Evolutionary conservation across 2,113 vertebrate genomes (phyloP), one percentile per base, ranked within the genome.

Genomic region (Gopherus flavomarginatus): DNA sequence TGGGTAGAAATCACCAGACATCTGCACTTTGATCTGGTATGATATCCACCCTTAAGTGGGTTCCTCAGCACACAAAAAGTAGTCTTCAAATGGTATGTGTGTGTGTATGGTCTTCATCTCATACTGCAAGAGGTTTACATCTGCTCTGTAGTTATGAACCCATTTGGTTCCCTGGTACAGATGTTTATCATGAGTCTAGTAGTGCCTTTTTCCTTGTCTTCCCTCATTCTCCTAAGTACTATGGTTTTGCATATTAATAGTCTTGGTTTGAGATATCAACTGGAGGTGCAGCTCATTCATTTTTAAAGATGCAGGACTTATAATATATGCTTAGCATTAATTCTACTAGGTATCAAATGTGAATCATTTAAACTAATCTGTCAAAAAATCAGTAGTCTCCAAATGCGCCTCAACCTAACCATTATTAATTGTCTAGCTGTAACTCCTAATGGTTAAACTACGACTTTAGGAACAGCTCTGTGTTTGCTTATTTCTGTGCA

Each of bases 81-180:
- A 29, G 2, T 52, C 1, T 65, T 7, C 8, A 1, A 16, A 2
- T 17, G 5, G 38, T 5, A 8, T 42, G 22, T 82, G 35, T 53
- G 16, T 53, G 50, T 24, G 31, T n/a, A 21, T 81, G 49, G 2
- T 80, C 96, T 92, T 52, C 24, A 88, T 0, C 5, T 85, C 81
- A 29, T 0, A 0, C 31, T 75, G 49, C 1, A 89, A 90, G 86
- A 1, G 1, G 0, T 3, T 83, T 83, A 86, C 88, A 75, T 90
- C 57, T 86, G 2, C 2, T 22, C 49, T 75, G 8, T 2, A 42
- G 2, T 81, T 89, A 38, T 38, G 19, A 72, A n/a, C 14, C 5
- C 38, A 29, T 24, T 75, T 75, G 69, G 69, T 75, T 75, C n/a
- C 69, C 69, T 75, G 35, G 4, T 62, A 62, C 59, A 35, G 29